Percentiles rank a stretch among this genome's conserved stretches.
Conservation (phyloP, 1,140 invertebrate species). For the Paraescarpia echinospica region DNA sequence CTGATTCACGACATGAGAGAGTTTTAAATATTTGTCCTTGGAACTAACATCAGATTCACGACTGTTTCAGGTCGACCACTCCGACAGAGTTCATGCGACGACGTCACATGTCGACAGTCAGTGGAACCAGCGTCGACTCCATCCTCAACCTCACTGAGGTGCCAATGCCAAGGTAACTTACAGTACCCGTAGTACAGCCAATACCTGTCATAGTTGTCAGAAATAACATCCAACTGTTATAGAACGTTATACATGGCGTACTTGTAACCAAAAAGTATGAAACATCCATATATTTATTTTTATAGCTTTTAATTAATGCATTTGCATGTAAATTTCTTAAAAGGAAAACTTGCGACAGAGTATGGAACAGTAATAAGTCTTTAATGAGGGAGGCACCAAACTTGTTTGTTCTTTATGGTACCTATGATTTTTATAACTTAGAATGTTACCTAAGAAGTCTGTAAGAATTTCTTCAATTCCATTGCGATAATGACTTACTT, state of each 20-base stretch:
- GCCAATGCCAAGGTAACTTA: slow-evolving; percentile 43
- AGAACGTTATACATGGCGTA: neutral
- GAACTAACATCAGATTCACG: neutral
- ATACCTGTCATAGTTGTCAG: neutral
- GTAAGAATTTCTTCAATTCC: neutral
- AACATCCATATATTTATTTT: neutral
- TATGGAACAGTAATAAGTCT: no score
- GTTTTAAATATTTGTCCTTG: neutral
- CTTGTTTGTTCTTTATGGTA: no score
- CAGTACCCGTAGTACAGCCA: neutral
- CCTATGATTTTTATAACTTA: neutral
- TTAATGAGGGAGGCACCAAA: no score
- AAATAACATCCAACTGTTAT: neutral
- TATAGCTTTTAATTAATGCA: no score
- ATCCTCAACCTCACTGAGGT: slow-evolving; percentile 46
- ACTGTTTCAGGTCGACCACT: slow-evolving; percentile 41
- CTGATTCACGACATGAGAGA: neutral
- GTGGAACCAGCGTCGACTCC: slow-evolving; percentile 42
- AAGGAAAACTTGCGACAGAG: no score
- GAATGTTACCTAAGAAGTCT: neutral
- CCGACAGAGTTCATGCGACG: slow-evolving; percentile 48
- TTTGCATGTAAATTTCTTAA: no score
- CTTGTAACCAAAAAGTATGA: neutral
- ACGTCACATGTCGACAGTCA: slow-evolving; percentile 48
- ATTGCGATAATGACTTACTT: neutral